phyloP scores from a whole-genome alignment of 2,888 invertebrate genomes.

The Coenonympha arcania region DNA sequence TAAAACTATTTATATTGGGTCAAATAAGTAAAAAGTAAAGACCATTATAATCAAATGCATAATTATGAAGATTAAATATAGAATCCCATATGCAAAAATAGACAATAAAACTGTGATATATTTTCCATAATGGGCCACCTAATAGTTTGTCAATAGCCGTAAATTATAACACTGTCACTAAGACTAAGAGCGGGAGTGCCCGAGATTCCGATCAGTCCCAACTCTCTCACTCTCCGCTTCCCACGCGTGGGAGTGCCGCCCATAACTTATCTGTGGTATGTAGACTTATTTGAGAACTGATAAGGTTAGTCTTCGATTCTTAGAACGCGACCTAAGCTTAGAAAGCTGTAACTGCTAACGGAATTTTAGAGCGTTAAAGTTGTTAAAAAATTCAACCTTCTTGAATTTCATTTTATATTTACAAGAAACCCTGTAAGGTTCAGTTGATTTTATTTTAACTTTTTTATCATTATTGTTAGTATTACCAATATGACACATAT shows the following conservation, averaged over 20 bases:
- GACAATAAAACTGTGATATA: background rate
- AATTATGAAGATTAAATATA: no score
- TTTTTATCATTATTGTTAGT: no score
- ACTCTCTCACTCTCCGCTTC: background rate
- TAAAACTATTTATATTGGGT: no score
- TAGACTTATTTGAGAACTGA: background rate
- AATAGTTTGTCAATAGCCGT: background rate
- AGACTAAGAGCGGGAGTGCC: background rate
- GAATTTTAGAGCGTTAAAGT: no score
- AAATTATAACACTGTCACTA: conserved; percentile 4
- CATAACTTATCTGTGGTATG: conserved; percentile 2
- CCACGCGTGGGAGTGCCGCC: conserved; percentile 1
- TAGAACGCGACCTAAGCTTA: background rate
- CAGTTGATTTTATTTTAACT: no score
- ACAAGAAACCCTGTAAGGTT: no score
- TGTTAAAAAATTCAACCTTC: no score
- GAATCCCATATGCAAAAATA: background rate
- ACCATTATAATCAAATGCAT: no score
- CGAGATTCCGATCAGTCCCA: background rate
- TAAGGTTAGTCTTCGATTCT: background rate
- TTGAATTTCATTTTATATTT: no score
- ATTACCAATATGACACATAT: no score
- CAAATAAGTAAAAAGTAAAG: no score
- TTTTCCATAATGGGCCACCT: background rate
- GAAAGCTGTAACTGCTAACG: background rate